phyloP scores from a whole-genome alignment of 2,113 vertebrate genomes.

The Chunga burmeisteri region DNA sequence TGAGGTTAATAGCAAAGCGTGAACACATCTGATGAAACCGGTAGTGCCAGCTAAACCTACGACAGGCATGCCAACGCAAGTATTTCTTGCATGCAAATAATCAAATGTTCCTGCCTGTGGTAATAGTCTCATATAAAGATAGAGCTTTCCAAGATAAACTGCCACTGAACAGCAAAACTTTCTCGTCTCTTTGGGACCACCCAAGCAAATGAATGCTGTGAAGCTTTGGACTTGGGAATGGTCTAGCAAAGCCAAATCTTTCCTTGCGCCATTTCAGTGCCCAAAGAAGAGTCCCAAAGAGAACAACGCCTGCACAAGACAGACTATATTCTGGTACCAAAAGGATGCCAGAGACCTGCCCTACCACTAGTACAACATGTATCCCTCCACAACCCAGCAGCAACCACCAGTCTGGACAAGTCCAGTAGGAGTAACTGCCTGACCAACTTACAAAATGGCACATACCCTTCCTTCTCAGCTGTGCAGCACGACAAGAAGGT shows the following conservation, averaged over 20 bases:
- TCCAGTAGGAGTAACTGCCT: not conserved
- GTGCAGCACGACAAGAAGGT: not conserved
- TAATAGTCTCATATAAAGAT: not conserved
- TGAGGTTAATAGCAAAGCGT: not conserved
- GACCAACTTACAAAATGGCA: not conserved
- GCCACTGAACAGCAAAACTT: not conserved
- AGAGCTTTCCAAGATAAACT: not conserved
- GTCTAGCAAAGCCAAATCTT: not conserved
- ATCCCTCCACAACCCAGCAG: not conserved
- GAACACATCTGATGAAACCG: not conserved
- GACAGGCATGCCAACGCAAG: not conserved
- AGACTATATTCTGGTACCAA: not conserved
- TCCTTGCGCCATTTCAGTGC: not conserved
- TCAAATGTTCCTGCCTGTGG: not conserved
- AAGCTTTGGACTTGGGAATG: not conserved
- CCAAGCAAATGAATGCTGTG: not conserved
- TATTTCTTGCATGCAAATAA: not conserved
- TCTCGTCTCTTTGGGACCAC: not conserved
- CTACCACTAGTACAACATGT: not conserved
- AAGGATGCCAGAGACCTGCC: not conserved
- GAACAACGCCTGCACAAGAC: not conserved
- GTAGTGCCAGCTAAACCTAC: not conserved
- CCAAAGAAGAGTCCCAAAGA: rapidly evolving
- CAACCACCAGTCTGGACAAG: not conserved
- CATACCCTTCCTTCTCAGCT: not conserved